Evolutionary conservation across 2,797 vertebrate species (phyloP).

Genomic region (Harpagifer antarcticus): DNA sequence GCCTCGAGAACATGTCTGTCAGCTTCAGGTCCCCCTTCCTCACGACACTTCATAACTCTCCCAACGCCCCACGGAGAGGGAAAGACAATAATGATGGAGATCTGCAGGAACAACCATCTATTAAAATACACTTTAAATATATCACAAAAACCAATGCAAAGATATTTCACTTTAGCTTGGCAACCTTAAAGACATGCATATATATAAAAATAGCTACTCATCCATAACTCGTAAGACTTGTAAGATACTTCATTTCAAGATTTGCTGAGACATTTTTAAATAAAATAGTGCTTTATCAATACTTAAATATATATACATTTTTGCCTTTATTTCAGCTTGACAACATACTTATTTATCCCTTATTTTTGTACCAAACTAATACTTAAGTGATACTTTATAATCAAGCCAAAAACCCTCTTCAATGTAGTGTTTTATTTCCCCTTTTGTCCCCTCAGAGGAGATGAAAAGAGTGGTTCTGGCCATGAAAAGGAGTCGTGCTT

Average conservation of each 20-base stretch:
- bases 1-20: constrained; percentile 60
- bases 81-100: constrained; percentile 65
- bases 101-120: constrained; percentile 70
- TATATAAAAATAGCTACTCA: background rate
- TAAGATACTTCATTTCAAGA: background rate
- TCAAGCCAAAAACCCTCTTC: background rate
- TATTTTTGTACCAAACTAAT: constrained; percentile 1
- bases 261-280: constrained; percentile 5
- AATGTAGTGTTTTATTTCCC: background rate
- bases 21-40: constrained; percentile 64
- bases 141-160: constrained; percentile 5
- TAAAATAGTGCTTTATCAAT: background rate
- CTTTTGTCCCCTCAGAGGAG: background rate
- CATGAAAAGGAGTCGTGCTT: constrained; percentile 11
- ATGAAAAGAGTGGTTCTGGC: too few relatives aligned
- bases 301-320: background rate
- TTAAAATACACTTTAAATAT: constrained; percentile 50
- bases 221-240: background rate
- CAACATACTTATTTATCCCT: too few relatives aligned
- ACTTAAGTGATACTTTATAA: background rate
- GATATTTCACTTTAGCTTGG: constrained; percentile 15
- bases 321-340: too few relatives aligned
- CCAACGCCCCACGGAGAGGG: constrained; percentile 56
- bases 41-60: constrained; percentile 62
- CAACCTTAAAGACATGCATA: background rate